These are phyloP conservation scores for Fragariocoptes setiger DNA, from an alignment of 1,140 invertebrate species.

Conservation along the genomic window DNA sequence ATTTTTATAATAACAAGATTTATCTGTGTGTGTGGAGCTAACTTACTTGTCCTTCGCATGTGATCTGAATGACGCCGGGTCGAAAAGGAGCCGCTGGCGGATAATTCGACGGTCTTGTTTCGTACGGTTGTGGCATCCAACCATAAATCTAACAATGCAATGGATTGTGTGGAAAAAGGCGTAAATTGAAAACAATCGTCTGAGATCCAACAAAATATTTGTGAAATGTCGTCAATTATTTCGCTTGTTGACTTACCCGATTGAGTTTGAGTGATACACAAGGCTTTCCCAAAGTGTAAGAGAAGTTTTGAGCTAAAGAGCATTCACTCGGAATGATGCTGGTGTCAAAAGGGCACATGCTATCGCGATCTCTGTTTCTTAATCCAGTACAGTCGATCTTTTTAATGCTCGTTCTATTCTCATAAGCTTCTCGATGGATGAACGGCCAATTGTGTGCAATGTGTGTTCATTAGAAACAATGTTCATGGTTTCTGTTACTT, in stretches of 20 bases:
- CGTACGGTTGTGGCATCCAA: slow-evolving; percentile 11
- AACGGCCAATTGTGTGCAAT: not conserved
- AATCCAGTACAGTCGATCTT: not conserved
- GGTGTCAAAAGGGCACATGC: slow-evolving; percentile 28
- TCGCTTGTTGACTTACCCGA: no score
- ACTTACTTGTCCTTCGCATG: slow-evolving; percentile 39
- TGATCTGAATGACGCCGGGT: slow-evolving; percentile 33
- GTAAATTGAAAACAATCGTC: no score
- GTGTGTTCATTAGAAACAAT: not conserved
- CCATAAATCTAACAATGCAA: no score
- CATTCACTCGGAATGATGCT: slow-evolving; percentile 28
- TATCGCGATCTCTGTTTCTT: not conserved
- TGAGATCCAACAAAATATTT: no score
- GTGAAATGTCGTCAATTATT: no score
- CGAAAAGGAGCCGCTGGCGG: not conserved
- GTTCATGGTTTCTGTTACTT: no score
- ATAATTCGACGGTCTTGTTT: not conserved
- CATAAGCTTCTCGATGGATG: no score
- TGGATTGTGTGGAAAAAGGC: no score
- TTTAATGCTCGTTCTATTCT: not conserved
- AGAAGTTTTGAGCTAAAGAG: slow-evolving; percentile 31
- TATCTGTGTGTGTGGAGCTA: no score
- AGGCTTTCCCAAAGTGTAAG: slow-evolving; percentile 34
- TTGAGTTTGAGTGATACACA: slow-evolving; percentile 55
- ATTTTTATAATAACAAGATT: no score